Evolutionary conservation across 2,888 invertebrate genomes (phyloP).

Genomic region (Ischnura elegans): DNA sequence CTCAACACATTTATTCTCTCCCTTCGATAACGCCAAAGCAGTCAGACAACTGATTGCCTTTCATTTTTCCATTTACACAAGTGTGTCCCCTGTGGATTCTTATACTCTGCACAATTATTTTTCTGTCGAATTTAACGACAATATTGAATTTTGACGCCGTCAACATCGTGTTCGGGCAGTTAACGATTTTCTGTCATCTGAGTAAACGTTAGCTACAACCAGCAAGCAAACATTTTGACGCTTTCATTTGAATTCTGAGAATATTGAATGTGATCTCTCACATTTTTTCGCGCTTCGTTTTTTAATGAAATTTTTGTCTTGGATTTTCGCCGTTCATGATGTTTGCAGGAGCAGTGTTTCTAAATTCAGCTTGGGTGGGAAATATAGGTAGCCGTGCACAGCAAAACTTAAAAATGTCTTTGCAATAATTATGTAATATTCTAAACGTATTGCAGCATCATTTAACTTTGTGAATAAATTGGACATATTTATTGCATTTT

Average conservation of each 20-base stretch:
- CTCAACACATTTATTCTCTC: no score
- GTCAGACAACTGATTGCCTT: no score
- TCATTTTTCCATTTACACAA: no score
- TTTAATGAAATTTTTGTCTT: neutral
- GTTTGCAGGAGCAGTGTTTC: neutral
- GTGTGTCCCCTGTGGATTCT: no score
- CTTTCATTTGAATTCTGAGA: neutral
- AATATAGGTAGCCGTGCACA: no score
- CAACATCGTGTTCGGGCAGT: neutral
- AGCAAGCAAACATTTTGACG: neutral
- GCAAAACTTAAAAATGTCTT: no score
- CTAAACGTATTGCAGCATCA: no score
- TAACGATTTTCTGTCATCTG: neutral
- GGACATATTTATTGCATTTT: no score
- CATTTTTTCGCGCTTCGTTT: neutral
- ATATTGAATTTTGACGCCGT: neutral
- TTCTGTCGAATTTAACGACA: neutral
- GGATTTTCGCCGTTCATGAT: neutral
- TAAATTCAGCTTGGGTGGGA: neutral
- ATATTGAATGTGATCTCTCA: neutral
- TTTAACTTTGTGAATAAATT: no score
- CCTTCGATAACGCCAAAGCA: no score
- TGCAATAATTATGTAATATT: no score
- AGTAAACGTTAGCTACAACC: neutral
- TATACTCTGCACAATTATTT: no score